Evolutionary conservation across 2,113 vertebrate species (phyloP), one percentile per base, ranked within the genome.

Genomic region (Paramisgurnus dabryanus): DNA sequence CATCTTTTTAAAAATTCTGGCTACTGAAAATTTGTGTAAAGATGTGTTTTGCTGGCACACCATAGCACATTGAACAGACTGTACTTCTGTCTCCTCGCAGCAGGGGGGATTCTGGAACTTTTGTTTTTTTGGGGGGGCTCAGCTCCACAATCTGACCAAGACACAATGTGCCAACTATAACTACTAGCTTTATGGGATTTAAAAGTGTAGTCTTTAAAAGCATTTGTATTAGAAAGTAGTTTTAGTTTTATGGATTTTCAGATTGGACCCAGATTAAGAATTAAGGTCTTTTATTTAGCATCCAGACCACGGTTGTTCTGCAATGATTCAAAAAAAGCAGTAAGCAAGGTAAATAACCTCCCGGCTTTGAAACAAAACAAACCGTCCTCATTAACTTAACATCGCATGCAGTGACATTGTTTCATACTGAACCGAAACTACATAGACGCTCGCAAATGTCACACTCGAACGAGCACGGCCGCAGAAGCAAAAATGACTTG

Each of bases 371-470:
- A 74, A 74, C 71, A 60, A 73, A 73, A 64, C 57, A 76, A 75
- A 76, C 41, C 73, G 0, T 76, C 60, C 73, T 76, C 73, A 76
- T 76, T 76, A 64, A 76, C 73, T 64, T 50, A 64, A 63, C 75
- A 66, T 22, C 10, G 27, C 34, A 66, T 66, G 63, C 75, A 53
- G 47, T 66, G 63, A 22, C 75, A 77, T 66, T 66, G 17, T 41
- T 77, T 66, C 41, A 77, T 7, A 66, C 18, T 66, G 61, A 66
- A 77, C 66, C 55, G 17, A 67, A 66, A 66, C 34, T 47, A 53
- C 18, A 34, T 65, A 18, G 41, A 63, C 18, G 65, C 60, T 67
- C 27, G 8, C 49, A 66, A 72, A 78, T 80, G 63, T 78, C n/a
- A 72, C 45, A 72, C 34, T 80, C 61, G 58, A 49, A 60, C 39